Evolutionary conservation across 2,113 vertebrate species (phyloP), one percentile per base, ranked within the genome.

Genomic region (Lycocorax pyrrhopterus): DNA sequence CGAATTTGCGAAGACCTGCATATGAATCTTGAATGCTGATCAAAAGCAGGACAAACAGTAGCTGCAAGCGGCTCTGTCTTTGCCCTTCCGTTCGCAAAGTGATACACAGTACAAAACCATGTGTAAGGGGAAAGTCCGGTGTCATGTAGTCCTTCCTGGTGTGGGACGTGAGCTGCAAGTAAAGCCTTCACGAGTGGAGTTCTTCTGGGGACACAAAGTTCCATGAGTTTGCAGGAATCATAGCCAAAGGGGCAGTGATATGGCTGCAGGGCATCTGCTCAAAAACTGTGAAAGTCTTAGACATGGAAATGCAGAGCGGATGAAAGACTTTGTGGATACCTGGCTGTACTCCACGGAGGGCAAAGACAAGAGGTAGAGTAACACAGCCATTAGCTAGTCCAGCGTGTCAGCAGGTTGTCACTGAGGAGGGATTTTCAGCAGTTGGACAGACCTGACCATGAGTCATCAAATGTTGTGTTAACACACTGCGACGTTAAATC

Each of bases 241-340:
- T 67, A 67, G 75, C 82, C 82, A 80, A 74, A 67, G 82, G 67
- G 82, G 75, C 75, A 73, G 39, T 94, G 86, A 32, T 87, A 91
- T 81, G 83, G 86, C 80, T 90, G 39, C 73, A 92, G 94, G 87
- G 52, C 77, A 89, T 94, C 90, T 1, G 0, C 56, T 92, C n/a
- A 60, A 71, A 86, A 87, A 39, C 62, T 53, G 64, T 44, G 58
- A 68, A 78, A 89, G n/a, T 49, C 77, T 96, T 78, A 92, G 84
- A 84, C 80, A 72, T 78, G 56, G 58, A 87, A 96, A 94, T 84
- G 35, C 17, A 81, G 56, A 66, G 68, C 0, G 7, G 52, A 71
- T 71, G 32, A 86, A 59, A 78, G 80, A 29, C 69, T 80, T 92
- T 52, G 30, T 77, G 76, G n/a, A 37, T 64, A 56, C 20, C 63